These are phyloP conservation scores for Popillia japonica DNA, from an alignment of 1,140 invertebrate species.

Conservation along the genomic window DNA sequence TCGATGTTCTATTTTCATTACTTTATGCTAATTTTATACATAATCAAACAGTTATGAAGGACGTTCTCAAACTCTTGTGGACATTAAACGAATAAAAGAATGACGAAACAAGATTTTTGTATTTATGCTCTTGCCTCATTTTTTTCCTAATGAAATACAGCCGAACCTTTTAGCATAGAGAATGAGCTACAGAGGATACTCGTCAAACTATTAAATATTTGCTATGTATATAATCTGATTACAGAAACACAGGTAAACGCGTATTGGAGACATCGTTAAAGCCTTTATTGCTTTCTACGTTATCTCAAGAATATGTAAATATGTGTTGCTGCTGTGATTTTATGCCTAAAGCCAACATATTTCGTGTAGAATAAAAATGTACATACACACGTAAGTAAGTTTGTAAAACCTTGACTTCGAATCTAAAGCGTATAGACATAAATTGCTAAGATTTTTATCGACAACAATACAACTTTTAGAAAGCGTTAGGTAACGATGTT, in stretches of 20 bases:
- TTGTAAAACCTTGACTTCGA: neutral
- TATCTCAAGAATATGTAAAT: no score
- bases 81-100: neutral
- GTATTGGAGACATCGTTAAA: no score
- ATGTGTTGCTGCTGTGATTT: no score
- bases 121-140: neutral
- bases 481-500: no score
- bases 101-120: neutral
- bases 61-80: neutral
- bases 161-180: neutral
- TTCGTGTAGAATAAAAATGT: no score
- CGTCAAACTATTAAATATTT: no score
- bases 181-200: neutral
- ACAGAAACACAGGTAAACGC: no score
- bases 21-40: neutral
- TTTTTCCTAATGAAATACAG: neutral
- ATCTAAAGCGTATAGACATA: neutral
- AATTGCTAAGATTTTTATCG: no score
- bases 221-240: no score
- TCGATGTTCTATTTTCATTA: neutral
- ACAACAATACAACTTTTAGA: no score
- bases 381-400: neutral
- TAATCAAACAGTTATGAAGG: neutral
- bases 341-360: no score
- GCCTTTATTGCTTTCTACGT: no score